A percentile compares a stretch with the other conserved stretches of the same genome.
Evolutionary conservation across 1,140 invertebrate genomes (phyloP).

Genomic region (Trichoplusia ni): DNA sequence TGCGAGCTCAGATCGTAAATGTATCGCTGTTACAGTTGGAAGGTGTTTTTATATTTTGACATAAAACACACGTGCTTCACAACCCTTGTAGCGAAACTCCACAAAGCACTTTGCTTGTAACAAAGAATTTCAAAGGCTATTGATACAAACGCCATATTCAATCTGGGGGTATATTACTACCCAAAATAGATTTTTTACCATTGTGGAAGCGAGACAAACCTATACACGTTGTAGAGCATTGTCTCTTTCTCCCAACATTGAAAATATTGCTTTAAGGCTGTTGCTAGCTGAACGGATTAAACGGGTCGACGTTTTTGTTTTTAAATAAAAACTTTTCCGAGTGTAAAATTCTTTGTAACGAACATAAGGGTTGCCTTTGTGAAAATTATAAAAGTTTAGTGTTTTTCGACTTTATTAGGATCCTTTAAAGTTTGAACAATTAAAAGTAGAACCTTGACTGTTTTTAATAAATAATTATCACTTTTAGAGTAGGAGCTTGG

Average conservation of each 20-base stretch:
- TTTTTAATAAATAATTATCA: too few relatives aligned
- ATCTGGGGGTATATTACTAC: background rate
- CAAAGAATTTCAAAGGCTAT: conserved; percentile 26
- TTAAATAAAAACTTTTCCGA: background rate
- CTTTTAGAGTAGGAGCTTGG: too few relatives aligned
- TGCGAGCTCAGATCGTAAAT: conserved; percentile 42
- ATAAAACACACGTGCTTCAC: conserved; percentile 56
- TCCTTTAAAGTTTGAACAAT: background rate
- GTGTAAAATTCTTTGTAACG: background rate
- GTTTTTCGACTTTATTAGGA: background rate
- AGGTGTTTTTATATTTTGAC: conserved; percentile 52
- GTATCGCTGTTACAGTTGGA: conserved; percentile 29
- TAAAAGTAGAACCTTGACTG: conserved; percentile 11
- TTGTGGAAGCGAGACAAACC: too few relatives aligned
- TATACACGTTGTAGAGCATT: too few relatives aligned
- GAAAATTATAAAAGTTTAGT: conserved; percentile 13
- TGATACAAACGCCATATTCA: background rate
- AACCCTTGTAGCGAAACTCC: conserved; percentile 14
- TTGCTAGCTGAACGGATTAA: too few relatives aligned
- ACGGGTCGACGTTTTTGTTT: too few relatives aligned
- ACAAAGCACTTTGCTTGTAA: conserved; percentile 10
- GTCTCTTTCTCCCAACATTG: too few relatives aligned
- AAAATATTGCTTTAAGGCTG: too few relatives aligned
- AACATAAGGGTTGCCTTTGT: conserved; percentile 1
- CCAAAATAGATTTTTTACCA: background rate